Evolutionary conservation across 2,113 vertebrate species (phyloP).

Genomic region (Marmota monax): DNA sequence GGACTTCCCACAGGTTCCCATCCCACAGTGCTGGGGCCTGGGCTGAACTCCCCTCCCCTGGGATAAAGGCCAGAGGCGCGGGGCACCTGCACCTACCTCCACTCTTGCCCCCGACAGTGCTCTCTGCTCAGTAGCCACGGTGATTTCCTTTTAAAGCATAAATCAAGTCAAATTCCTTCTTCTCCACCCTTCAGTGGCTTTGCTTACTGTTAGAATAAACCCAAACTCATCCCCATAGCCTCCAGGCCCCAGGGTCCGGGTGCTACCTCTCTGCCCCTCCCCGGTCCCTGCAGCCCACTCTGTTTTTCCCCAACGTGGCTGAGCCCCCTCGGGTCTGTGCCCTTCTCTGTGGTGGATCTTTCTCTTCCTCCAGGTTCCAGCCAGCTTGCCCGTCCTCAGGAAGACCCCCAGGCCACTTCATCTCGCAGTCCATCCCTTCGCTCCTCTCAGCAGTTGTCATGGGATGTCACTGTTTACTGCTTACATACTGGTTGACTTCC

Average conservation of each 20-base stretch:
- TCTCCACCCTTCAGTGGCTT: neutral
- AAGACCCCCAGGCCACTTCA: neutral
- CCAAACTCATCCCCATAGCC: neutral
- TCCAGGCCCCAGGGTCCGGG: too few relatives aligned
- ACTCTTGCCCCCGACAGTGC: neutral
- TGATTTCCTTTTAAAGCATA: neutral
- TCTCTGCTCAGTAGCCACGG: neutral
- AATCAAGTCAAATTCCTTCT: neutral
- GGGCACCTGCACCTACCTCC: neutral
- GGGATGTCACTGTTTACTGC: too few relatives aligned
- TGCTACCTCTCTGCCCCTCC: neutral
- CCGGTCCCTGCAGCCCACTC: accelerated
- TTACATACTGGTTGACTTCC: neutral
- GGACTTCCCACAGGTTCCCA: neutral
- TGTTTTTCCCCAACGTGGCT: neutral
- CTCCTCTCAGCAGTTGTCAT: neutral
- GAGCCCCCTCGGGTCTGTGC: neutral
- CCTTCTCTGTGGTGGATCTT: neutral
- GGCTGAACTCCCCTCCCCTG: neutral
- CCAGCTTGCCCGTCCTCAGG: neutral
- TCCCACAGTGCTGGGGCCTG: accelerated
- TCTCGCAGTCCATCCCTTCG: neutral
- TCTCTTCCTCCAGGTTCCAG: neutral
- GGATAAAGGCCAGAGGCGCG: neutral
- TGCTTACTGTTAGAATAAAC: neutral